Evolutionary conservation across 2,797 vertebrate genomes (phyloP), one percentile per base, ranked within the genome.

Genomic region (Scolopax bukidnonensis): DNA sequence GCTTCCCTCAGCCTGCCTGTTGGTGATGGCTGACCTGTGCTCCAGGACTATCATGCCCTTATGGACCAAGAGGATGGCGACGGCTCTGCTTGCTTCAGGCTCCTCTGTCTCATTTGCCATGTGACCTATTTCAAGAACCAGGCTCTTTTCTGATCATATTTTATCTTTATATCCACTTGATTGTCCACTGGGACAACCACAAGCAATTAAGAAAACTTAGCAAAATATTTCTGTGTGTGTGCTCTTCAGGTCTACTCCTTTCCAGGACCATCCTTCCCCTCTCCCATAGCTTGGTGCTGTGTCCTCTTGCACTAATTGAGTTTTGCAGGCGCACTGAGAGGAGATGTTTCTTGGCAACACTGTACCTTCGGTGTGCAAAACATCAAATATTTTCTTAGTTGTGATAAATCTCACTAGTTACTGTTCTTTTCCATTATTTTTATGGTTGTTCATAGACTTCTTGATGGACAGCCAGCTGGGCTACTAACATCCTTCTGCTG

Each of bases 381-480:
- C 23, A 79, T 51, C 36, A 56, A 60, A 74, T 63, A 19, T 48
- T 87, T 89, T 83, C 53, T 48, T 68, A 74, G 30, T 11, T 70
- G 56, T 74, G 83, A 56, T 73, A 89, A 87, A 74, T 77, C 64
- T 87, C 64, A 45, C 36, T 76, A 36, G 48, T 83, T 91, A 87
- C 47, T 73, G 43, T 61, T 92, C 19, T 94, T 93, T 92, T 87
- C 78, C 75, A n/a, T 51, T 77, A 70, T 74, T 95, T 90, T 85
- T 59, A 63, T 11, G 67, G 75, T 11, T 21, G 28, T 82, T 80
- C 40, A 47, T 36, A 67, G 71, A 53, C 32, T 83, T 77, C 30
- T 80, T 76, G 40, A 59, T 54, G 41, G 74, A 48, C 11, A 65
- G 47, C 70, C 67, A 63, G 43, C 74, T 82, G 64, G 47, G 69